Evolutionary conservation across 2,113 vertebrate genomes (phyloP).

Genomic region (Propithecus coquereli): DNA sequence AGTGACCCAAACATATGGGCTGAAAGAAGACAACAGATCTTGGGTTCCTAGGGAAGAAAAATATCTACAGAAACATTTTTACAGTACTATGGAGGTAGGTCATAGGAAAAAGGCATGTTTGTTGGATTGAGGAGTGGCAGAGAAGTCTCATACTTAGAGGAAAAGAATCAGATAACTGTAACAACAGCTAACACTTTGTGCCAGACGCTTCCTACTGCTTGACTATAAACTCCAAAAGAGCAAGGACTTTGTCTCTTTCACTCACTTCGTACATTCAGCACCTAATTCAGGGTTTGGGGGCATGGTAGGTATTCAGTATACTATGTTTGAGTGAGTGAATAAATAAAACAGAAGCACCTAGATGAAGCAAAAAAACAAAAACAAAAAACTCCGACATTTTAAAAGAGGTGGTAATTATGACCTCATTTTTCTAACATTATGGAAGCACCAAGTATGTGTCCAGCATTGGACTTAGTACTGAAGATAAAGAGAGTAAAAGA

Average conservation of each 20-base stretch:
- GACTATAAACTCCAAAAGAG: not conserved
- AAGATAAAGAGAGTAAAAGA: slow-evolving; percentile 8
- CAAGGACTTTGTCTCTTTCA: not conserved
- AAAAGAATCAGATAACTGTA: not conserved
- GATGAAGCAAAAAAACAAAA: not conserved
- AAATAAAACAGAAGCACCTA: not conserved
- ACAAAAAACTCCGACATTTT: not conserved
- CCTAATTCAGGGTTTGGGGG: not conserved
- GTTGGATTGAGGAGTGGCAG: not conserved
- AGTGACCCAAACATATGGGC: not conserved
- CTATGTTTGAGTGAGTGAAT: not conserved
- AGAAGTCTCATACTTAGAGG: not conserved
- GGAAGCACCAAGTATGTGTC: not conserved
- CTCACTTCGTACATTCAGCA: not conserved
- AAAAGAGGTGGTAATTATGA: not conserved
- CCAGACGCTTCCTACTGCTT: not conserved
- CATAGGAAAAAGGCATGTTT: not conserved
- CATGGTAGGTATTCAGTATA: not conserved
- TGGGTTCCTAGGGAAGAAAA: not conserved
- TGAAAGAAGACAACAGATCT: not conserved
- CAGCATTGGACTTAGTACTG: not conserved
- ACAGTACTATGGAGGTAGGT: not conserved
- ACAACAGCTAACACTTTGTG: not conserved
- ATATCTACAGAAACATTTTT: not conserved
- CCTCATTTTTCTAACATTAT: not conserved